Evolutionary conservation across 2,888 invertebrate species (phyloP), one percentile per base, ranked within the genome.

Genomic region (Bombyx huttoni): DNA sequence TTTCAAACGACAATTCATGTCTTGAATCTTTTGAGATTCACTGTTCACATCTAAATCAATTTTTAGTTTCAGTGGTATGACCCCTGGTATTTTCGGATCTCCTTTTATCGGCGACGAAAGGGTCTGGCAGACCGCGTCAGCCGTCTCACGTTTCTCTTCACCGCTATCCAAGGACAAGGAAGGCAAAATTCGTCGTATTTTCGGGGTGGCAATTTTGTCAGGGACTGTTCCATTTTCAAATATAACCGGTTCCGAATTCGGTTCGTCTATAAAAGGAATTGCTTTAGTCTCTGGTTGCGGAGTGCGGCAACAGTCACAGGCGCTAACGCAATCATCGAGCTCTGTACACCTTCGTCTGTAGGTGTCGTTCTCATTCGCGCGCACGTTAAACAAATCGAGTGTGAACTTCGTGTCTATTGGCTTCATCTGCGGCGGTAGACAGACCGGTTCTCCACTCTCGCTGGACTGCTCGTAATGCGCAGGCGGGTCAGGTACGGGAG

Each of bases 241-340:
- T 68, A 89, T 89, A 12, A 87, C 57, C 6, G 87, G 89, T 54
- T 89, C 88, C 0, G 68, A 81, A 57, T 76, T 79, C 0, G 87
- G 85, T 53, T 85, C 89, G 63, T 89, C 89, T 50, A 89, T 89
- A 63, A 62, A 89, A 0, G 89, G 89, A 54, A 89, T 89, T 35
- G 71, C 78, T 33, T 76, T 77, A 0, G 76, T 55, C 54, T 88
- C 87, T 0, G 87, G 87, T 54, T 85, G 86, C 46, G 85, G 87
- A 35, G 81, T 78, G 52, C 87, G 85, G 55, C 87, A 88, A 56
- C 87, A 88, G 45, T 85, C 86, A 59, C 87, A 88, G 7, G 85
- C 85, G 57, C 83, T 84, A 24, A 78, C 84, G 59, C 87, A 88
- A 52, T 87, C 86, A 54, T 79, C 78, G 10, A 78, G 64, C 3